Conservation (phyloP, 2,888 invertebrate genomes). For the Eupithecia exiguata region DNA sequence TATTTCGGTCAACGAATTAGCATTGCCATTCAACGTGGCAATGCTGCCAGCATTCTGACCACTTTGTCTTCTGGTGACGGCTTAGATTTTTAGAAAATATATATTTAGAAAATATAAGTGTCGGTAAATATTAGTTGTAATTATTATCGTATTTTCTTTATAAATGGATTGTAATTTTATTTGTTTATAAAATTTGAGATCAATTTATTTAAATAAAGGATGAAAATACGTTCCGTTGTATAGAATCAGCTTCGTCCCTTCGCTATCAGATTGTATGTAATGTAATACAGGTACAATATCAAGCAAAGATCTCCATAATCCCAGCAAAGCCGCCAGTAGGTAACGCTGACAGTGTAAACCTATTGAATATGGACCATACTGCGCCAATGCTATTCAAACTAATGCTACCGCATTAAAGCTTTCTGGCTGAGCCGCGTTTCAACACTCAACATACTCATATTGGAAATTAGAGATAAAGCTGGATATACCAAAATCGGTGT, state of each 20-base stretch:
- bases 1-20: too few species aligned
- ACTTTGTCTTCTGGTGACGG: too few species aligned
- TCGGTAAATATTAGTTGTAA: too few species aligned
- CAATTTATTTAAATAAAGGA: too few species aligned
- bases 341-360: conserved; percentile 30
- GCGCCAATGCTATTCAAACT: conserved; percentile 38
- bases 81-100: too few species aligned
- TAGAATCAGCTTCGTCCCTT: neutral
- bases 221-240: neutral
- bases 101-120: too few species aligned
- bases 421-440: conserved; percentile 42
- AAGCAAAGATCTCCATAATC: conserved; percentile 29
- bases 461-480: conserved; percentile 21
- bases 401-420: conserved; percentile 50
- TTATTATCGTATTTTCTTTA: too few species aligned
- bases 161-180: too few species aligned
- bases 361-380: conserved; percentile 32
- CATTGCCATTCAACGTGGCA: too few species aligned
- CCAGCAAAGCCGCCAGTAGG: conserved; percentile 20
- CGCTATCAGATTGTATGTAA: neutral
- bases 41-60: too few species aligned
- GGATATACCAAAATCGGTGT: conserved; percentile 4
- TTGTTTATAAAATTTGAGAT: too few species aligned
- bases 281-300: conserved; percentile 12
- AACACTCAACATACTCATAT: conserved; percentile 15